phyloP scores from a whole-genome alignment of 1,140 invertebrate species.

The Xylocopa sonorina region DNA sequence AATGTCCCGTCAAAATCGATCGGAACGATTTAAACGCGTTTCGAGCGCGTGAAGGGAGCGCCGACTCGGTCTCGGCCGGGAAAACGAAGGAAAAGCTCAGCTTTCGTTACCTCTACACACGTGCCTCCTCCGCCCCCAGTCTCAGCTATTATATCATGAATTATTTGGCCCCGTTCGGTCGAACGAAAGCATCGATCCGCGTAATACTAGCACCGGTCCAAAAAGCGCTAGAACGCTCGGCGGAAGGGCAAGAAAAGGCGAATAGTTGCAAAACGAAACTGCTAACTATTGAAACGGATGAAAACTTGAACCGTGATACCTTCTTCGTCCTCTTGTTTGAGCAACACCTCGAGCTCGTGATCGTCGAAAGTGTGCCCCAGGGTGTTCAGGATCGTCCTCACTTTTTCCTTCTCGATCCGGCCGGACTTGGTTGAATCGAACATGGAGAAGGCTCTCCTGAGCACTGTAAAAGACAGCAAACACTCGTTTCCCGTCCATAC shows the following conservation, averaged over 20 bases:
- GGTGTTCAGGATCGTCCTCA: constrained; percentile 88
- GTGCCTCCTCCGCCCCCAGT: neutral
- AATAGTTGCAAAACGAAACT: too few species aligned
- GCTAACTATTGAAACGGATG: neutral
- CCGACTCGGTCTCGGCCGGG: too few species aligned
- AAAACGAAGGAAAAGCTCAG: constrained; percentile 11
- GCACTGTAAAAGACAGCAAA: constrained; percentile 81
- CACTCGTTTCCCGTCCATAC: neutral
- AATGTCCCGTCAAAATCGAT: constrained; percentile 19
- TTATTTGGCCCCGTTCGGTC: constrained; percentile 52
- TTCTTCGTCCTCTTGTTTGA: constrained; percentile 87
- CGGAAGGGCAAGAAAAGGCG: neutral
- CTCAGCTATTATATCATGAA: constrained; percentile 46
- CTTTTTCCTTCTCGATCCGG: constrained; percentile 88
- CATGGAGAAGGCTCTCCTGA: constrained; percentile 88
- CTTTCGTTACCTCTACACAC: constrained; percentile 34
- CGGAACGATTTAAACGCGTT: neutral
- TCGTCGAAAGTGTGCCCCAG: constrained; percentile 89
- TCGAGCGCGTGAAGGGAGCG: neutral
- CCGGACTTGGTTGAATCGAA: constrained; percentile 89
- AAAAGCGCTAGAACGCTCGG: constrained; percentile 12
- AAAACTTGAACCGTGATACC: constrained; percentile 78
- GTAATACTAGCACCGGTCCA: neutral
- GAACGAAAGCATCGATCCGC: constrained; percentile 36
- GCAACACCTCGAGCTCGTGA: constrained; percentile 86